phyloP scores from a whole-genome alignment of 2,888 invertebrate species.

The Hermaeophaga mercurialis region DNA sequence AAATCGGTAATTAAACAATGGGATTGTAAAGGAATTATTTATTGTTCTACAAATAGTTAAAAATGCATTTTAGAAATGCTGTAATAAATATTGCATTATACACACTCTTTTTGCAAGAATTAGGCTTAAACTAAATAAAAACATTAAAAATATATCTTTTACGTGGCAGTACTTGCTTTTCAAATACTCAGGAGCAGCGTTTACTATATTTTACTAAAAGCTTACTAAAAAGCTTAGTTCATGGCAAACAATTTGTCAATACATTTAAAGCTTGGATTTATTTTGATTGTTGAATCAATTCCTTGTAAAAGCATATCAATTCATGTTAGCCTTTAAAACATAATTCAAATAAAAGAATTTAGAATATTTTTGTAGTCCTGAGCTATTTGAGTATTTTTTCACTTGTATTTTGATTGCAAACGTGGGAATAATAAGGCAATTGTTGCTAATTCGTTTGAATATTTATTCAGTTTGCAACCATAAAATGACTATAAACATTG shows the following conservation, averaged over 20 bases:
- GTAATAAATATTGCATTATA: constrained; percentile 15
- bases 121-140: constrained; percentile 8
- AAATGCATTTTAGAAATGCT: constrained; percentile 2
- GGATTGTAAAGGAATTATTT: not conserved
- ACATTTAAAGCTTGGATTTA: constrained; percentile 1
- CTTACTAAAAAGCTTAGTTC: not conserved
- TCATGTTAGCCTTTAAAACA: too few species aligned
- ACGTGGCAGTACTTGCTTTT: constrained; percentile 17
- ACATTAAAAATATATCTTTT: constrained; percentile 8
- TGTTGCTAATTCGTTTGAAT: too few species aligned
- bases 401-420: too few species aligned
- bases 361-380: constrained; percentile 6
- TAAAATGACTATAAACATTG: constrained; percentile 1
- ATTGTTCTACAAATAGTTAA: not conserved
- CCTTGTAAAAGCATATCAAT: too few species aligned
- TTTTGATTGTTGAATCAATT: not conserved
- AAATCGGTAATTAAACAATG: constrained; percentile 16
- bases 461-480: too few species aligned
- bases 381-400: constrained; percentile 13
- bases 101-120: constrained; percentile 5
- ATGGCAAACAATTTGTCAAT: not conserved
- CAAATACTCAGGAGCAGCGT: constrained; percentile 14
- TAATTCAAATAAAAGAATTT: too few species aligned
- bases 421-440: too few species aligned
- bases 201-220: constrained; percentile 8